These are phyloP conservation scores for Gymnothorax javanicus DNA, from an alignment of 2,797 vertebrate species.

Conservation along the genomic window DNA sequence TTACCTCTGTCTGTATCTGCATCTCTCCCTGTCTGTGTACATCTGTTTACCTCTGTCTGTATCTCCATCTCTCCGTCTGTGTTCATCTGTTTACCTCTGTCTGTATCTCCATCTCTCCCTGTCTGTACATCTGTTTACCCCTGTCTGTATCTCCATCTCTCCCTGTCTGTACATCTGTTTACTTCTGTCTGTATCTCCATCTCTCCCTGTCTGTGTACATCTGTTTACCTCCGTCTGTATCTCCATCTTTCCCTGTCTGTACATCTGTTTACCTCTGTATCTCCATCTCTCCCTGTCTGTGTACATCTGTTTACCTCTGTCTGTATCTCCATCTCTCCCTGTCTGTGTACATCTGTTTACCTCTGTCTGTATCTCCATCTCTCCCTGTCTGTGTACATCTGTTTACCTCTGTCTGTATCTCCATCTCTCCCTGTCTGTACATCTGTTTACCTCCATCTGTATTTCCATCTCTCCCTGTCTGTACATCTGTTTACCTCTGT, in stretches of 20 bases:
- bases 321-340: not conserved
- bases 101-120: not conserved
- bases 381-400: not conserved
- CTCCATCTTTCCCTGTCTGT: not conserved
- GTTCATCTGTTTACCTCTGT: not conserved
- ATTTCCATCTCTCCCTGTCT: not conserved
- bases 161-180: conserved; percentile 13
- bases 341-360: no score
- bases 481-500: not conserved
- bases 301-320: not conserved
- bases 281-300: conserved; percentile 15
- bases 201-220: no score
- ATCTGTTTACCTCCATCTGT: not conserved
- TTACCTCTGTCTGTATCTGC: not conserved
- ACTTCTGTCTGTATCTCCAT: not conserved
- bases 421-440: conserved; percentile 16
- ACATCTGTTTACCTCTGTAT: not conserved
- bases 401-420: not conserved
- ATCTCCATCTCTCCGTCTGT: not conserved
- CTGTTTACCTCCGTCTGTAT: not conserved
- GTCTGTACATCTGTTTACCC: not conserved
- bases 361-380: not conserved
- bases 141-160: not conserved
- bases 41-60: not conserved
- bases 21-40: conserved; percentile 20